Conservation (phyloP, 2,888 invertebrate species). For the Pandemis cinnamomeana region DNA sequence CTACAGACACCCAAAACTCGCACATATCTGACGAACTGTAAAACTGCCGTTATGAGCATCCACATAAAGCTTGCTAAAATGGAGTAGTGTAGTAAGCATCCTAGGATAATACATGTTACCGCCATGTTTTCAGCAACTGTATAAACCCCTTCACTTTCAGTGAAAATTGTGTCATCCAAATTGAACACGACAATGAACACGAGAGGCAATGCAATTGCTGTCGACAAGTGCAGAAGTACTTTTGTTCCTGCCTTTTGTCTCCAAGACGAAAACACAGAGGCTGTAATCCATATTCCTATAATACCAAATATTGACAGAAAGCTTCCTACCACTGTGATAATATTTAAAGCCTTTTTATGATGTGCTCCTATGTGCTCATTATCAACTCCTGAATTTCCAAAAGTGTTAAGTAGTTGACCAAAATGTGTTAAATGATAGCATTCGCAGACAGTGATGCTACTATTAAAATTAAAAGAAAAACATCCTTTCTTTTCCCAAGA, state of each 20-base stretch:
- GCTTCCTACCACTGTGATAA: conserved; percentile 85
- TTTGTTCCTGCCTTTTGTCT: conserved; percentile 87
- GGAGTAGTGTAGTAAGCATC: conserved; percentile 87
- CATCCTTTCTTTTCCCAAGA: conserved; percentile 85
- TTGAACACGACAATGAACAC: conserved; percentile 73
- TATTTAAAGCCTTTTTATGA: conserved; percentile 79
- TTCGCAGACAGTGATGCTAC: conserved; percentile 68
- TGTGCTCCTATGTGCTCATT: conserved; percentile 47
- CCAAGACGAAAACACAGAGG: conserved; percentile 84
- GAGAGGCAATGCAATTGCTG: conserved; percentile 86
- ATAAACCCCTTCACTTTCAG: conserved; percentile 53
- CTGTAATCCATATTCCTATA: conserved; percentile 84
- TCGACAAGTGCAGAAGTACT: conserved; percentile 86
- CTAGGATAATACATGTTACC: conserved; percentile 83
- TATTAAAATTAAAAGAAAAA: conserved; percentile 59
- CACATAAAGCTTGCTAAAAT: conserved; percentile 88
- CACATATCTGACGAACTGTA: conserved; percentile 88
- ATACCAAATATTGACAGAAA: conserved; percentile 84
- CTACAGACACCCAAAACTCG: conserved; percentile 73
- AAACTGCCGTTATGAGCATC: conserved; percentile 88
- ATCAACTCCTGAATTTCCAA: conserved; percentile 45
- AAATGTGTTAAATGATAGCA: conserved; percentile 86
- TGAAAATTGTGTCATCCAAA: conserved; percentile 63
- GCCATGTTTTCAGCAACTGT: conserved; percentile 56
- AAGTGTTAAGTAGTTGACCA: conserved; percentile 80